Conservation (phyloP, 1,140 invertebrate genomes). For the Neodiprion lecontei region DNA sequence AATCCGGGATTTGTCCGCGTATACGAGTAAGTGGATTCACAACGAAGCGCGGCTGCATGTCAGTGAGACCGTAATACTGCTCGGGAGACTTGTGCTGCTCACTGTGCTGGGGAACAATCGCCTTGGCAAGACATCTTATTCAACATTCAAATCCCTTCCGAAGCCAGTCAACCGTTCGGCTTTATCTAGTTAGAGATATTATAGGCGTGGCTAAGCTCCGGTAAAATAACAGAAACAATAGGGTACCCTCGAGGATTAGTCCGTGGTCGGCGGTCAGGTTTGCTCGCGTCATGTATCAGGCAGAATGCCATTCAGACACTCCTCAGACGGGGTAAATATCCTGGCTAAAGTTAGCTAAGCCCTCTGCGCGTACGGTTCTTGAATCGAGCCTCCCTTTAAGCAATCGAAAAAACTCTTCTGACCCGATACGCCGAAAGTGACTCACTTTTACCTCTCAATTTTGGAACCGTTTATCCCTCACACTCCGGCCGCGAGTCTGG, state of each 20-base stretch:
- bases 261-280: neutral
- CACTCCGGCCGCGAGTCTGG: no score
- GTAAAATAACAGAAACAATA: constrained; percentile 4
- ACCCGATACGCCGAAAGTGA: no score
- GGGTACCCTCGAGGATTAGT: neutral
- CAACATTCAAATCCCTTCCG: neutral
- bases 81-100: neutral
- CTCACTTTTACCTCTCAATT: no score
- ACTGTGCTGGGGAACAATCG: neutral
- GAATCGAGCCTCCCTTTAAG: no score
- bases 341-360: no score
- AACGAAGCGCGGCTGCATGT: neutral
- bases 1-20: neutral
- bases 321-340: no score
- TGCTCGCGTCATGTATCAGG: no score
- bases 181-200: constrained; percentile 6
- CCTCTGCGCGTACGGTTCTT: no score
- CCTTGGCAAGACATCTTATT: constrained; percentile 5
- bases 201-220: neutral
- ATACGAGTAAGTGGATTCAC: neutral
- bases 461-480: no score
- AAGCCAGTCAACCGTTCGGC: neutral
- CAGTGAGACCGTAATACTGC: no score
- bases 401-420: no score
- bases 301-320: no score